Conservation (phyloP, 2,888 invertebrate genomes). For the Arge pagana region DNA sequence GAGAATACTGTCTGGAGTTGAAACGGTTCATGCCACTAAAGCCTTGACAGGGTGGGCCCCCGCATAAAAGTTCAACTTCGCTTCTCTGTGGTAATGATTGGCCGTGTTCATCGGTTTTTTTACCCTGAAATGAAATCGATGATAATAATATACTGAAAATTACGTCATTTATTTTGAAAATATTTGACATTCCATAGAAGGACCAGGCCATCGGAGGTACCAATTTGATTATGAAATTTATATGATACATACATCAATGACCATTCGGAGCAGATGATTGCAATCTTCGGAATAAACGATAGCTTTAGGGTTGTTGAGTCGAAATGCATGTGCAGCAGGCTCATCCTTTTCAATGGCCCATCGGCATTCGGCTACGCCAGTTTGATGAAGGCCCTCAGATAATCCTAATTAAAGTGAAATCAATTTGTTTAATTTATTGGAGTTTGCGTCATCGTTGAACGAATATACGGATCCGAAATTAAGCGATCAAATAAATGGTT, state of each 20-base stretch:
- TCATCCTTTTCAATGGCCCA: slow-evolving; percentile 85
- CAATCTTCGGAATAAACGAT: slow-evolving; percentile 84
- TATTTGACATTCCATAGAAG: slow-evolving; percentile 3
- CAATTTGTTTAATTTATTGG: background rate
- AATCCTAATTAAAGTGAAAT: slow-evolving; percentile 59
- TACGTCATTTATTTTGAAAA: too few species aligned
- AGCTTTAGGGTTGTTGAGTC: slow-evolving; percentile 73
- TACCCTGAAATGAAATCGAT: slow-evolving; percentile 58
- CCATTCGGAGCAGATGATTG: slow-evolving; percentile 71
- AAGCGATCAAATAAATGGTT: slow-evolving; percentile 12
- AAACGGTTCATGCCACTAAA: slow-evolving; percentile 91
- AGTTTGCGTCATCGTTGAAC: slow-evolving; percentile 7
- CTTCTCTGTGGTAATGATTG: slow-evolving; percentile 73
- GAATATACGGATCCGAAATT: background rate
- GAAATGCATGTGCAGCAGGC: slow-evolving; percentile 79
- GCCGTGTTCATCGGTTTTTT: slow-evolving; percentile 60
- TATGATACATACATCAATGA: slow-evolving; percentile 63
- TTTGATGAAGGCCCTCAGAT: slow-evolving; percentile 73
- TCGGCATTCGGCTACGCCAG: slow-evolving; percentile 70
- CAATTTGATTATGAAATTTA: background rate
- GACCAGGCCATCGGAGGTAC: background rate
- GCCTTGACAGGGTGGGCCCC: slow-evolving; percentile 89
- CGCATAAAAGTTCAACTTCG: slow-evolving; percentile 82
- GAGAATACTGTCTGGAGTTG: slow-evolving; percentile 80
- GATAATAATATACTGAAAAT: too few species aligned